Evolutionary conservation across 2,888 invertebrate species (phyloP).

Genomic region (Glyphotaelius pellucidus): DNA sequence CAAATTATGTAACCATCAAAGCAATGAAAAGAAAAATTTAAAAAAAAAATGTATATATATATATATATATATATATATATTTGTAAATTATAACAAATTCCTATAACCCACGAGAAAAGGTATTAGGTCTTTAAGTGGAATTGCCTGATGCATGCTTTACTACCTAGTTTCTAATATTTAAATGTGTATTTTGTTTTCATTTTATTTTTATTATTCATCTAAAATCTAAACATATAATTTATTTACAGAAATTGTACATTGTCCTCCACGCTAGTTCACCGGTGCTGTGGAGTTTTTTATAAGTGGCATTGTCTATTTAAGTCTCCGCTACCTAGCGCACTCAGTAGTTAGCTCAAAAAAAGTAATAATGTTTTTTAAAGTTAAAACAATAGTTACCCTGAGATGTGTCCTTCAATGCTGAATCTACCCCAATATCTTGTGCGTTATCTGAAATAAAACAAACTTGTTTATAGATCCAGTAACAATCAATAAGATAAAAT

Average conservation of each 20-base stretch:
- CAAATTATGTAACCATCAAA: no score
- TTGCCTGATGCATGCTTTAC: neutral
- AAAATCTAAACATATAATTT: no score
- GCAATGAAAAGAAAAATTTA: no score
- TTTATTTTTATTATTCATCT: no score
- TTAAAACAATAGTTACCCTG: conserved; percentile 16
- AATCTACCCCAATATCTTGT: conserved; percentile 36
- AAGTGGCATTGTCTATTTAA: neutral
- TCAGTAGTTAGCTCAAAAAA: neutral
- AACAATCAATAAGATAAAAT: neutral
- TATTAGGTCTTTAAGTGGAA: no score
- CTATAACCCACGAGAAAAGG: no score
- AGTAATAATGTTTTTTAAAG: neutral
- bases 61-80: no score
- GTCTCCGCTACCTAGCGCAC: neutral
- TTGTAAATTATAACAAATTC: no score
- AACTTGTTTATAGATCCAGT: neutral
- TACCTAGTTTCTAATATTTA: neutral
- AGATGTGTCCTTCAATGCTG: conserved; percentile 29
- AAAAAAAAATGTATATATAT: no score
- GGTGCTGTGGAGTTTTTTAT: neutral
- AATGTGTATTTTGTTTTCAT: neutral
- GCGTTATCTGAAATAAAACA: conserved; percentile 18
- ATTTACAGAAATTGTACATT: no score
- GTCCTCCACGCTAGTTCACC: no score